phyloP scores from a whole-genome alignment of 2,888 invertebrate genomes.

The Rapana venosa region DNA sequence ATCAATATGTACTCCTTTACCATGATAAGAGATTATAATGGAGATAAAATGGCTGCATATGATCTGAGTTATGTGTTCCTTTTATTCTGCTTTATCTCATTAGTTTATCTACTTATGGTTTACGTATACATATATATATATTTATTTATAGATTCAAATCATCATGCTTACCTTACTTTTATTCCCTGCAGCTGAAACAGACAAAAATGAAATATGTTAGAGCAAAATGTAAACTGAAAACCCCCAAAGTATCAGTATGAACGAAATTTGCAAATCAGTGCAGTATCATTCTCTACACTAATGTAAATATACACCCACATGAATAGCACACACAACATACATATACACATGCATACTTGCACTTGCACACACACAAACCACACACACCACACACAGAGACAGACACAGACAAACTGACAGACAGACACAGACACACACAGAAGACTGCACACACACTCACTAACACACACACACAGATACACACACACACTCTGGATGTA shows the following conservation, averaged over 20 bases:
- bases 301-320: no score
- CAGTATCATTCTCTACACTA: no score
- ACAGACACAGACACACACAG: background rate
- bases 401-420: background rate
- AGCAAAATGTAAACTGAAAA: no score
- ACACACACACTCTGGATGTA: background rate
- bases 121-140: no score
- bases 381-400: background rate
- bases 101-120: no score
- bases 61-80: no score
- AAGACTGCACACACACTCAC: background rate
- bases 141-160: no score
- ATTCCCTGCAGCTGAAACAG: constrained; percentile 4
- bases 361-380: background rate
- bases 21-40: no score
- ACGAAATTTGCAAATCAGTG: background rate
- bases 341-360: background rate
- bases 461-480: background rate
- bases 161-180: constrained; percentile 15
- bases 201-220: background rate
- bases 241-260: background rate
- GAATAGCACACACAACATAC: background rate
- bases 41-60: background rate
- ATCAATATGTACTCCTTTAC: no score
- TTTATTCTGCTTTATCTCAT: no score